Evolutionary conservation across 2,113 vertebrate species (phyloP), one percentile per base, ranked within the genome.

Genomic region (Furnarius figulus): DNA sequence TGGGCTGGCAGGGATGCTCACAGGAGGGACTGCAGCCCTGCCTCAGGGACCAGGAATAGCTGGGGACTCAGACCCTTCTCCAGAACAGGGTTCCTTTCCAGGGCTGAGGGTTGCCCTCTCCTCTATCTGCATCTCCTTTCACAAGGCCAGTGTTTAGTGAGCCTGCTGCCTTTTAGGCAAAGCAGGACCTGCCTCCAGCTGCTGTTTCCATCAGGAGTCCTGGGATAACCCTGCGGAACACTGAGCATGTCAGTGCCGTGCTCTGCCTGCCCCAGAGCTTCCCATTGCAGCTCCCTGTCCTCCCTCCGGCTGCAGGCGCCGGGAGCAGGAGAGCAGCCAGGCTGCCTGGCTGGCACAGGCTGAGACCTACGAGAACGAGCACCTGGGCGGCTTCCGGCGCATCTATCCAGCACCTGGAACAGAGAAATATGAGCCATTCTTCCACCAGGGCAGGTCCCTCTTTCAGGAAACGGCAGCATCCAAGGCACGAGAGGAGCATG

Each of bases 381-480:
- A 98, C 90, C 80, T 98, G 14, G 98, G 98, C 0, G 95, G 97
- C 0, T 98, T 97, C 93, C 97, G 96, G 12, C 87, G 97, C 53
- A 98, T 98, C 76, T 98, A 98, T 39, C 98, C 98, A 0, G 93
- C 94, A 0, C 5, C 47, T 0, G 93, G 97, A 11, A 97, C 81
- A 0, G 97, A 98, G 27, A 97, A 98, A 87, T 98, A 98, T 0
- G 85, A 96, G 15, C 95, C 92, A 0, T 98, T 98, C 81, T 98
- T 98, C 91, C 97, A 97, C 79, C 97, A 98, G 79, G 97, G 96
- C 2, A 49, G 98, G 47, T 98, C 98, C 83, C 95, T 98, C 90
- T 98, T 98, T 97, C 97, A 97, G 90, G 98, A 98, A 61, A 98
- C 98, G 0, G 97, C 55, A 5, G 83, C 98, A 22, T 98, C 98